Base-by-base conservation (phyloP, 2,113 vertebrate genomes). In the Lucifuga dentata region DNA sequence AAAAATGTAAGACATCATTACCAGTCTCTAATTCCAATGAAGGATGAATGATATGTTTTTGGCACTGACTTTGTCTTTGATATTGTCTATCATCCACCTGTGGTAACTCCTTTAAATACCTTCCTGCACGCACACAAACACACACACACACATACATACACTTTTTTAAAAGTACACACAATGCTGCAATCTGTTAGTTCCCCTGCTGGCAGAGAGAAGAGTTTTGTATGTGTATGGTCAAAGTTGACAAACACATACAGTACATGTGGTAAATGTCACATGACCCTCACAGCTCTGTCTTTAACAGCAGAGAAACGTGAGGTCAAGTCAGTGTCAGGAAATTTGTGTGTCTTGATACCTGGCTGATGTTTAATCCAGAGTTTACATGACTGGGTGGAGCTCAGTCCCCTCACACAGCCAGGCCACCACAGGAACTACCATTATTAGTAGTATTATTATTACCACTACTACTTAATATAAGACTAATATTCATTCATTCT, bases 341-440 rank as follows among this genome's bases (percentile, higher is more conserved):
- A 7, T 7, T 29, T 29, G 26, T 9, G 67, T 64, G 49, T 86
- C 68, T 85, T 81, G 84, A 81, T 74, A 75, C 72, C 62, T 78
- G 74, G 88, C 89, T 79, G 86, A 90, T 90, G 85, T 89, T 87
- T 91, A 88, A 92, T 76, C 65, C 35, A 16, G 11, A n/a, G 65
- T 71, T 68, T 57, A 70, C 73, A 55, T 85, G 79, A 56, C 36
- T 36, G 43, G 40, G 45, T 61, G 68, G 77, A 53, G 60, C 11
- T 1, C 15, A 6, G 32, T 43, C 29, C 12, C 26, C 7, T 13
- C 33, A 43, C 65, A 35, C 33, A 48, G 26, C 26, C 26, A n/a
- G n/a, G 3, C 26, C 3, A 29, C 26, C 26, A 29, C 26, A 5
- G 26, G 26, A 29, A 29, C 3, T n/a, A n/a, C n/a, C n/a, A n/a